Evolutionary conservation across 2,797 vertebrate genomes (phyloP).

Genomic region (Myotis findleyi): DNA sequence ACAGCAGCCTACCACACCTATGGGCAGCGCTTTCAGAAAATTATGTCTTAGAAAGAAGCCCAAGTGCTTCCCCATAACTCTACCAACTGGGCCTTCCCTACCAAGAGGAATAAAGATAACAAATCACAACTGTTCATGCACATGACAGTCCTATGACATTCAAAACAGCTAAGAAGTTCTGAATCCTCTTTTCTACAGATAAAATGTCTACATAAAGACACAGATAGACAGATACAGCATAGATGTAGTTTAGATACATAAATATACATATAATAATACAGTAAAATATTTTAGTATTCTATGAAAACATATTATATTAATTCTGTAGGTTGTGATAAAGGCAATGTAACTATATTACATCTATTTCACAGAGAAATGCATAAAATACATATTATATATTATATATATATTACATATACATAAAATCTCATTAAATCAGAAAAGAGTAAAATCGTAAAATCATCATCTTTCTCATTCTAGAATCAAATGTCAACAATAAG

Average conservation of each 20-base stretch:
- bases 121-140: background rate
- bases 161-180: background rate
- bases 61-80: background rate
- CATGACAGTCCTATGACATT: background rate
- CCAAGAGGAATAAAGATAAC: background rate
- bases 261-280: background rate
- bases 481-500: constrained; percentile 9
- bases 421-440: background rate
- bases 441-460: constrained; percentile 17
- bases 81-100: background rate
- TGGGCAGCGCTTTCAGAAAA: background rate
- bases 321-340: background rate
- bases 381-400: background rate
- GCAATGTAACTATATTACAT: constrained; percentile 5
- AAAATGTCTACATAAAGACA: background rate
- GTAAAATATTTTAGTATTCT: background rate
- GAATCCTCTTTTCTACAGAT: background rate
- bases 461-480: background rate
- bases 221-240: background rate
- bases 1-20: background rate
- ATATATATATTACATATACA: background rate
- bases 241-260: background rate
- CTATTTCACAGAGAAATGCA: background rate
- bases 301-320: background rate
- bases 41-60: background rate